phyloP scores from a whole-genome alignment of 2,113 vertebrate genomes.

The Hyperopisus bebe region DNA sequence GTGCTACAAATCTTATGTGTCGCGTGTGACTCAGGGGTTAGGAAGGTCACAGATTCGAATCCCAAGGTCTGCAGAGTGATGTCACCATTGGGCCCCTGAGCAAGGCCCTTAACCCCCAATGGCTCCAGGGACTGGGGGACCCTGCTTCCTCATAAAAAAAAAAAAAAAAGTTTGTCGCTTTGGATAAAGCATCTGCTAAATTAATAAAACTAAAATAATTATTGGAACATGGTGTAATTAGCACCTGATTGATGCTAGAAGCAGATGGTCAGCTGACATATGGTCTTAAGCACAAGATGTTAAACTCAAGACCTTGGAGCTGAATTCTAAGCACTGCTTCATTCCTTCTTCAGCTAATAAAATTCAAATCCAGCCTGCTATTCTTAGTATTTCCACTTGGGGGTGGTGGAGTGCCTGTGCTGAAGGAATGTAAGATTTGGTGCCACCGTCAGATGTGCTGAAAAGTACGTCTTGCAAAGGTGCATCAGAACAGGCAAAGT shows the following conservation, averaged over 20 bases:
- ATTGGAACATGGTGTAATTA: neutral
- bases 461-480: neutral
- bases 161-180: neutral
- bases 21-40: neutral
- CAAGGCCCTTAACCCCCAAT: neutral
- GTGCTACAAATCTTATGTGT: neutral
- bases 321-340: neutral
- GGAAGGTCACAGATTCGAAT: neutral
- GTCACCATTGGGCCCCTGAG: neutral
- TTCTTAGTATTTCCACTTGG: neutral
- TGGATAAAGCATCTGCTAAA: neutral
- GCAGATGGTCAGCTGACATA: neutral
- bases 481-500: neutral
- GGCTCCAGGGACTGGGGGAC: neutral
- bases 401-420: neutral
- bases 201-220: neutral
- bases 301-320: neutral
- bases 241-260: neutral
- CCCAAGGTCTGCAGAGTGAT: neutral
- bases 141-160: neutral
- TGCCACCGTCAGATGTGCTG: neutral
- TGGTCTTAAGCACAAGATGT: neutral
- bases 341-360: neutral
- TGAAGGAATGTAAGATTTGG: neutral
- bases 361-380: neutral